These are phyloP conservation scores for Lagodon rhomboides DNA, from an alignment of 2,797 vertebrate genomes.

Conservation along the genomic window DNA sequence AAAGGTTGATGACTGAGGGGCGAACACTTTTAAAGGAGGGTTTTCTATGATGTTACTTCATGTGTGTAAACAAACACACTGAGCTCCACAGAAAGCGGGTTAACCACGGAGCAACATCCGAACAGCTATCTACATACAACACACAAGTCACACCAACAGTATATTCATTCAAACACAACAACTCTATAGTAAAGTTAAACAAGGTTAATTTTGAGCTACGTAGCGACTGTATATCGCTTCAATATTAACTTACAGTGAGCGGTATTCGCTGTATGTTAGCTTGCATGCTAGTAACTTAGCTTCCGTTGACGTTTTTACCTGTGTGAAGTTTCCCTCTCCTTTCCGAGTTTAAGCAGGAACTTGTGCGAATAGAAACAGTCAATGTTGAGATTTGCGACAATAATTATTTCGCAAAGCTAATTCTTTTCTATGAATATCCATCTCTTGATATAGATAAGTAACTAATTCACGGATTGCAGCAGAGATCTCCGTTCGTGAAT, in stretches of 20 bases:
- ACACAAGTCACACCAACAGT: not conserved
- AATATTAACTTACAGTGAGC: constrained; percentile 12
- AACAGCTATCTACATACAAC: not conserved
- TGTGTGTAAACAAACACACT: constrained; percentile 65
- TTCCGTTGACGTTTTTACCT: constrained; percentile 78
- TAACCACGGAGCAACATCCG: constrained; percentile 31
- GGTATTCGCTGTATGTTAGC: constrained; percentile 66
- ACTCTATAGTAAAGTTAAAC: not conserved
- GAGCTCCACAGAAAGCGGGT: constrained; percentile 49
- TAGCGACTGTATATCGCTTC: not conserved
- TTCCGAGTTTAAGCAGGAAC: constrained; percentile 46
- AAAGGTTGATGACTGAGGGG: accelerated
- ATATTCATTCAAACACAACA: not conserved
- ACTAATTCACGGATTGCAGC: constrained; percentile 68
- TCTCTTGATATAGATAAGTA: constrained; percentile 46
- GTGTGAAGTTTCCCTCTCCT: constrained; percentile 69
- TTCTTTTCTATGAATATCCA: constrained; percentile 52
- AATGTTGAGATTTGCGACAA: constrained; percentile 40
- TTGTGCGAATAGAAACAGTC: constrained; percentile 43
- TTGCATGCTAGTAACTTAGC: constrained; percentile 70
- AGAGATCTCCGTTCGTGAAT: constrained; percentile 78
- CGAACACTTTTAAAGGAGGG: accelerated
- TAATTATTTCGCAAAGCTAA: constrained; percentile 39
- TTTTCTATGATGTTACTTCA: not conserved
- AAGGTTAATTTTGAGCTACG: not conserved